Evolutionary conservation across 2,113 vertebrate species (phyloP).

Genomic region (Podiceps cristatus): DNA sequence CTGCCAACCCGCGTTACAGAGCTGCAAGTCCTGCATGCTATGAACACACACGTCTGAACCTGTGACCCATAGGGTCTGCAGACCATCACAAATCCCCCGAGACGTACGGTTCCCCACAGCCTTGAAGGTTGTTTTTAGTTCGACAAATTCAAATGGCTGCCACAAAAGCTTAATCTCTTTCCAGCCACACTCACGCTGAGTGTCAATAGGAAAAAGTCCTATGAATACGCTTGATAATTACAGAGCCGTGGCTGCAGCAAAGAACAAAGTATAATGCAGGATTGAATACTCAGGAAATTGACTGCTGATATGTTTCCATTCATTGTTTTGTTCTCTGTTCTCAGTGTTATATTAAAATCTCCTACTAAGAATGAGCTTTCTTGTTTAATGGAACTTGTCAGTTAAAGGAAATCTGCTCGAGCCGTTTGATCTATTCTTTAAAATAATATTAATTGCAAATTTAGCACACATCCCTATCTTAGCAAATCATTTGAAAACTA

Average conservation of each 20-base stretch:
- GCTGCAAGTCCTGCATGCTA: background rate
- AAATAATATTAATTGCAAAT: constrained; percentile 69
- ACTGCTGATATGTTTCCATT: constrained; percentile 72
- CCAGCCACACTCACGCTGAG: constrained; percentile 40
- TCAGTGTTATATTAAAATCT: constrained; percentile 68
- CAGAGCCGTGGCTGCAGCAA: constrained; percentile 39
- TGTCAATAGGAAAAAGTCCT: constrained; percentile 65
- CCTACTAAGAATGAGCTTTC: constrained; percentile 62
- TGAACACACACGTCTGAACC: background rate
- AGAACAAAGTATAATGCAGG: constrained; percentile 67
- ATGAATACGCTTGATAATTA: constrained; percentile 61
- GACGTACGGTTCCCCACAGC: background rate
- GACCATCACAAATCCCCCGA: constrained; percentile 6
- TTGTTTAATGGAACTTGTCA: constrained; percentile 71
- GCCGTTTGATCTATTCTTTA: constrained; percentile 71
- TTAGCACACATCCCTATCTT: background rate
- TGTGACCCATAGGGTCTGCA: background rate
- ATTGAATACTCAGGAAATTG: constrained; percentile 65
- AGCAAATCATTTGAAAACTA: background rate
- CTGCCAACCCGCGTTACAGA: fast-evolving
- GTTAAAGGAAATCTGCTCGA: constrained; percentile 64
- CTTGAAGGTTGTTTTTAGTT: constrained; percentile 28
- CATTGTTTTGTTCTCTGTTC: constrained; percentile 72
- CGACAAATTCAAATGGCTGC: constrained; percentile 46
- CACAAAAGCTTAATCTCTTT: constrained; percentile 62